Base-by-base conservation (phyloP, 1,140 invertebrate genomes). In the Papilio xuthus region DNA sequence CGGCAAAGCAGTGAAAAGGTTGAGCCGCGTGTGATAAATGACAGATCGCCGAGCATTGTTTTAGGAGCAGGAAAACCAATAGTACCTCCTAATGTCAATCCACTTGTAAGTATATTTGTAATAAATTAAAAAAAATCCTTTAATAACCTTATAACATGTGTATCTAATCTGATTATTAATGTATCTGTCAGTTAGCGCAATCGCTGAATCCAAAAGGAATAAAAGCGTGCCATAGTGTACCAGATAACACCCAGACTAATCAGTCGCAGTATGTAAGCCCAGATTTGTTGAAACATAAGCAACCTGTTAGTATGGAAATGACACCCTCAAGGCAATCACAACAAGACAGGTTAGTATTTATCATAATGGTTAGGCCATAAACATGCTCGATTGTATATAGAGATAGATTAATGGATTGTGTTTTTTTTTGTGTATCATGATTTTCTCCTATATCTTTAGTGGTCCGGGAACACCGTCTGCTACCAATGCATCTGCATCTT, bases 1-100 rank as follows among this genome's bases (percentile, higher is more conserved):
- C 94, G 97, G 75, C 96, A 96, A 84, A 95, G 96, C 26, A 96
- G 89, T 94, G 95, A 72, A 86, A 92, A 83, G 84, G 87, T 63
- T 81, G 94, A 86, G 85, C 89, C 86, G 74, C 88, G 82, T 69
- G 81, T 83, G 23, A 87, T 37, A 60, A 89, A 78, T 47, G 91
- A 93, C 0, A 89, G 90, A 23, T 93, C 91, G 15, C 94, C 92
- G 2, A 93, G 92, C 63, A 94, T 94, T 37, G 91, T 93, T 9
- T 83, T 94, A 0, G 90, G 91, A 4, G 92, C 89, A 12, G 91
- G 92, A 10, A 93, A 92, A 78, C 93, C 88, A 12, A 92, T 92
- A n/a, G 82, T 92, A 23, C 90, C 92, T 42, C 91, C 91, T 4
- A 89, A 83, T 78, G 86, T 92, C 15, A 93, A 93, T 79, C 92